A percentile compares a stretch with the other conserved stretches of the same genome.
These are phyloP conservation scores for Eublepharis macularius DNA, from an alignment of 2,113 vertebrate species.

Conservation along the genomic window DNA sequence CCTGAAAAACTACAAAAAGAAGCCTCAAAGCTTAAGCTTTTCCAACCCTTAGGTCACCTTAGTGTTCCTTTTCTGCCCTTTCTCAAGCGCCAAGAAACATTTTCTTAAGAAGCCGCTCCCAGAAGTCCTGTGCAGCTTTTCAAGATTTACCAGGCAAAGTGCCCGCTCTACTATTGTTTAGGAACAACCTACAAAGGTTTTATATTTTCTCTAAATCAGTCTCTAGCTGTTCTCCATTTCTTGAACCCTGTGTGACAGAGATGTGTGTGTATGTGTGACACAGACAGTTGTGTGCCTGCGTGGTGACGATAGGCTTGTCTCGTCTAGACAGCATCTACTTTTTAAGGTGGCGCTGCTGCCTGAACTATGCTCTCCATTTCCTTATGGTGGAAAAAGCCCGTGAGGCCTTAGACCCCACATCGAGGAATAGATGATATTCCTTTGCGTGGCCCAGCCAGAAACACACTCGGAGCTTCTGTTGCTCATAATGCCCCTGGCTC, in stretches of 20 bases:
- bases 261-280: neutral
- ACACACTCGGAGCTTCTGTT: neutral
- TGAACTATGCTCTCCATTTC: too few species aligned
- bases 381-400: neutral
- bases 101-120: neutral
- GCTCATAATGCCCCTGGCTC: neutral
- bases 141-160: too few species aligned
- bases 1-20: neutral
- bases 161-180: too few species aligned
- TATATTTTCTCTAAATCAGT: too few species aligned
- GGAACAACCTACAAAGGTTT: too few species aligned
- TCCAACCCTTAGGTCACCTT: neutral
- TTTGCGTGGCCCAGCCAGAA: neutral
- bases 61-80: neutral
- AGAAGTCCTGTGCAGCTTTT: too few species aligned
- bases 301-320: fast-evolving
- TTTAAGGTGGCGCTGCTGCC: neutral
- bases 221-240: neutral
- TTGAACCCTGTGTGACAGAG: fast-evolving
- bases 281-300: fast-evolving
- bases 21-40: neutral
- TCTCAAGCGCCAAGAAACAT: neutral
- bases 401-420: neutral
- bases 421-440: neutral
- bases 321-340: neutral